A percentile compares a stretch with the other conserved stretches of the same genome.
Evolutionary conservation across 2,888 invertebrate genomes (phyloP).

Genomic region (Macrosiphum euphorbiae): DNA sequence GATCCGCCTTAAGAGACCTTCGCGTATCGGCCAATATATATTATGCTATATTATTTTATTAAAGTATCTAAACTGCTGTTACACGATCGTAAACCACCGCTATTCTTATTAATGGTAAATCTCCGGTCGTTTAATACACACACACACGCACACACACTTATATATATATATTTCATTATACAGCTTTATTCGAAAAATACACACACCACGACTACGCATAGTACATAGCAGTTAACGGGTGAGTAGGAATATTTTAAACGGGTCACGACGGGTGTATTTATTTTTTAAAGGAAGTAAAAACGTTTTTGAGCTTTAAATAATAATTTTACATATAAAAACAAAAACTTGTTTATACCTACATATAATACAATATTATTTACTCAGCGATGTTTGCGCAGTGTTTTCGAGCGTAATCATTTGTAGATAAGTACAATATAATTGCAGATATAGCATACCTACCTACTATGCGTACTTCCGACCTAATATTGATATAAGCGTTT

Average conservation of each 20-base stretch:
- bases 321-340: not conserved
- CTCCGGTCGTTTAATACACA: not conserved
- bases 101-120: slow-evolving; percentile 16
- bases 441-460: not conserved
- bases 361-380: not conserved
- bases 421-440: not conserved
- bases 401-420: not conserved
- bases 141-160: not conserved
- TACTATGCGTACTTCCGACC: no score
- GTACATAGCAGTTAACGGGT: not conserved
- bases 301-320: not conserved
- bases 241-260: not conserved
- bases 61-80: slow-evolving; percentile 5
- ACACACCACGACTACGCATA: not conserved
- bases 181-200: not conserved
- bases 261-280: not conserved
- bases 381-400: not conserved
- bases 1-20: not conserved
- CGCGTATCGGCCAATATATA: not conserved
- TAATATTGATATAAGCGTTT: not conserved
- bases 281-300: not conserved
- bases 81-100: not conserved
- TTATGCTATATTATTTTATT: not conserved
- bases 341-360: no score
- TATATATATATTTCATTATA: no score